Conservation (phyloP, 2,888 invertebrate genomes). For the Coleophora flavipennella region DNA sequence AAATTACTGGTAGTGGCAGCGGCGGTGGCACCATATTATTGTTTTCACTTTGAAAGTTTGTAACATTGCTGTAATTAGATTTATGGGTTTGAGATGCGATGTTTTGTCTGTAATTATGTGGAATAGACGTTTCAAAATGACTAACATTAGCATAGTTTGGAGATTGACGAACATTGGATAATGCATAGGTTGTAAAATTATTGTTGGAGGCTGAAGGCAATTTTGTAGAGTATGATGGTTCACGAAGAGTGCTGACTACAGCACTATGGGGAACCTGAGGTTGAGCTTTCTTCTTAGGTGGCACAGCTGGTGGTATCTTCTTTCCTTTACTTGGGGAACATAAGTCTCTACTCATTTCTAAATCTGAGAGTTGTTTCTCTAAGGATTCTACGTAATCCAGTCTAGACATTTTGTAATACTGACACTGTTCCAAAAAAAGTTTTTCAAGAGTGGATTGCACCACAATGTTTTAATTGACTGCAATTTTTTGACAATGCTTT, state of each 20-base stretch:
- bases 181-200: conserved; percentile 41
- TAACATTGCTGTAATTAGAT: conserved; percentile 74
- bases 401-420: conserved; percentile 15
- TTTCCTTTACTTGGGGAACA: conserved; percentile 41
- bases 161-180: conserved; percentile 18
- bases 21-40: conserved; percentile 70
- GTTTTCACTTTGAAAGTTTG: conserved; percentile 27
- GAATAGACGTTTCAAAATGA: conserved; percentile 26
- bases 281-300: conserved; percentile 82
- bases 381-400: conserved; percentile 75
- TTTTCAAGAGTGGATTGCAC: no score
- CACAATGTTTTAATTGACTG: no score
- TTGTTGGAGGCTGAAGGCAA: conserved; percentile 51
- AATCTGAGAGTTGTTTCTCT: conserved; percentile 79
- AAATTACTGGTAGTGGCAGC: conserved; percentile 63
- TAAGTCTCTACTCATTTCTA: conserved; percentile 73
- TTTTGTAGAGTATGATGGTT: conserved; percentile 81
- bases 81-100: conserved; percentile 2
- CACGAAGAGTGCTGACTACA: conserved; percentile 77
- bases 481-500: no score
- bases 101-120: conserved; percentile 29
- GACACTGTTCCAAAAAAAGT: no score
- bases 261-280: conserved; percentile 85
- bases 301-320: conserved; percentile 85
- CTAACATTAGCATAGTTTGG: conserved; percentile 55